Percentiles rank a stretch among this genome's conserved stretches.
phyloP scores from a whole-genome alignment of 2,113 vertebrate species.

The Elanoides forficatus region DNA sequence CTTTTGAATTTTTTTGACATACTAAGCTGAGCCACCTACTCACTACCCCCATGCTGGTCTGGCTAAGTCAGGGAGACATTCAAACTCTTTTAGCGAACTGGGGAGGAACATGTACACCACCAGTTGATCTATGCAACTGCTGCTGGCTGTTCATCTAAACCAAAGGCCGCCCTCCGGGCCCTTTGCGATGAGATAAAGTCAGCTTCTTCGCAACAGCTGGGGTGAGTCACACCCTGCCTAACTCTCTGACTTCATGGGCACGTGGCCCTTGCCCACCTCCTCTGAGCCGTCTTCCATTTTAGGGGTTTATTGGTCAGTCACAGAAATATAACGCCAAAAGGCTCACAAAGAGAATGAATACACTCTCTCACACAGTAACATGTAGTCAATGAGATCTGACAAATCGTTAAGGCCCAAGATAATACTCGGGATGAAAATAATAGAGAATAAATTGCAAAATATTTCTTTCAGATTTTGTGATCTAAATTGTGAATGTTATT shows the following conservation, averaged over 20 bases:
- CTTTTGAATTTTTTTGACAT: background rate
- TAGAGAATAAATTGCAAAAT: background rate
- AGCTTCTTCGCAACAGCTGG: background rate
- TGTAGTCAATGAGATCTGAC: background rate
- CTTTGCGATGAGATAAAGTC: background rate
- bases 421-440: background rate
- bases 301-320: background rate
- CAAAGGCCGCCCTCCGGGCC: background rate
- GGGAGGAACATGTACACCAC: background rate
- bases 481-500: background rate
- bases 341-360: background rate
- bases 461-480: background rate
- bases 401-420: background rate
- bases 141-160: background rate
- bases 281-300: background rate
- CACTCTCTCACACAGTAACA: background rate
- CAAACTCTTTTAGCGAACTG: background rate
- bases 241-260: background rate
- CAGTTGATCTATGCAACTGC: background rate
- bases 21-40: background rate
- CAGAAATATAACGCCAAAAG: background rate
- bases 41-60: background rate
- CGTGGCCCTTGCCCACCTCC: rapidly evolving
- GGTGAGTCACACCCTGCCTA: background rate
- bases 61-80: background rate